Percentiles rank a stretch among this genome's conserved stretches.
phyloP scores from a whole-genome alignment of 2,888 invertebrate species.

The Ferrisia virgata region DNA sequence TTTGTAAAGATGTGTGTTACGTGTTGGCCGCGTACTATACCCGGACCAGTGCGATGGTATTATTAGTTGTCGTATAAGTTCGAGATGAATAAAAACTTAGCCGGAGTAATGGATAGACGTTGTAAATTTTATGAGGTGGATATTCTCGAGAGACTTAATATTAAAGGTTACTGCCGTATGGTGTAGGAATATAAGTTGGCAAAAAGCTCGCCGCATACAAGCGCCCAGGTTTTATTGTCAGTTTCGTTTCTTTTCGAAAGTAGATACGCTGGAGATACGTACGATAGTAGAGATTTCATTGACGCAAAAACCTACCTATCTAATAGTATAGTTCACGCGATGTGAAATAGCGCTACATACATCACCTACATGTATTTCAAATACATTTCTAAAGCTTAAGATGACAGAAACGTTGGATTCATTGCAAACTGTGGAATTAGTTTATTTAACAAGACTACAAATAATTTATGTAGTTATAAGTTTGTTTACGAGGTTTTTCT shows the following conservation, averaged over 20 bases:
- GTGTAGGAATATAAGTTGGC: not conserved
- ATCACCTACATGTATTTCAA: not conserved
- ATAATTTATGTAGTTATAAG: not conserved
- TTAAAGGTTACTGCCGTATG: not conserved
- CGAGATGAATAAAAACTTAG: not conserved
- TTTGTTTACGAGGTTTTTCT: not conserved
- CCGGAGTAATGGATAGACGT: not conserved
- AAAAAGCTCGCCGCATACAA: not conserved
- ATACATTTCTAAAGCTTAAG: not conserved
- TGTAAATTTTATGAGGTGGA: conserved; percentile 14
- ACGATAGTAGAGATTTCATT: not conserved
- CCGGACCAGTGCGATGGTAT: not conserved
- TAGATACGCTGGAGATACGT: not conserved
- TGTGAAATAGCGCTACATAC: not conserved
- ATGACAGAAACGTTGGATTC: not conserved
- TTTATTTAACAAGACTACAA: not conserved
- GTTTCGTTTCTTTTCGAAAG: not conserved
- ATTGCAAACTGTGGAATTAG: not conserved
- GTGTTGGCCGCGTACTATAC: not conserved
- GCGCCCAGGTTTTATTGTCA: not conserved
- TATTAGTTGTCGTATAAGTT: not conserved
- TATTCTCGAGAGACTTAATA: conserved; percentile 5
- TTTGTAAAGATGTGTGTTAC: not conserved
- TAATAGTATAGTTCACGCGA: not conserved
- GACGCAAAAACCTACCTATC: not conserved